Evolutionary conservation across 2,888 invertebrate species (phyloP), one percentile per base, ranked within the genome.

Genomic region (Trissolcus japonicus): DNA sequence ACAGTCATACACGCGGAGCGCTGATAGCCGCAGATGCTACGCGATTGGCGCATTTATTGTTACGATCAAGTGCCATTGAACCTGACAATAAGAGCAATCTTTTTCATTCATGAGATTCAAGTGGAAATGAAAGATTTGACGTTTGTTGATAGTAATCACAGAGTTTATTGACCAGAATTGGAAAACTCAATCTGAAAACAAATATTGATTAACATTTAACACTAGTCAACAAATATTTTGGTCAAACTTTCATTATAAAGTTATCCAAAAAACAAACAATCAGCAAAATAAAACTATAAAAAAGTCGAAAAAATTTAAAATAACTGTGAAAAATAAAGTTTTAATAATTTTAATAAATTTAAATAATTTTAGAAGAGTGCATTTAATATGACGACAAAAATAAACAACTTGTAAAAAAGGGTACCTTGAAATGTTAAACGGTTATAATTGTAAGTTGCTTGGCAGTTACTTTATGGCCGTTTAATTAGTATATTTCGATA

Each of bases 1-100:
- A 62, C 61, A 56, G 21, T 11, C 83, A 82, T 83, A 84, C 82
- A 83, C 40, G 29, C 35, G 59, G 43, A 53, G 35, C 59, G 56
- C 6, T 46, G 16, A 46, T 46, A n/a, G n/a, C n/a, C 16, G 19
- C 67, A 29, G 74, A 67, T 57, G 74, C 57, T 25, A 56, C 29
- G 61, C 74, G 57, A 74, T 74, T 67, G 62, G 55, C 17, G 40
- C 67, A 62, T 74, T 74, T 67, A 74, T 74, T 74, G 61, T 74
- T 60, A 60, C 67, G 67, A 62, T 59, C 35, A 66, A 67, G 57
- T 67, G 74, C 56, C 66, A 74, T 67, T 74, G 62, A 74, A 74
- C 67, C 54, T 74, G 54, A 73, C 74, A 54, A 67, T 57, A 56
- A 29, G 6, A 51, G 35, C 35, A 48, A 55, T 62, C 74, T 62